These are phyloP conservation scores for Drosophila nr. perissopoda DNA, from an alignment of 2,888 invertebrate genomes.

Conservation along the genomic window DNA sequence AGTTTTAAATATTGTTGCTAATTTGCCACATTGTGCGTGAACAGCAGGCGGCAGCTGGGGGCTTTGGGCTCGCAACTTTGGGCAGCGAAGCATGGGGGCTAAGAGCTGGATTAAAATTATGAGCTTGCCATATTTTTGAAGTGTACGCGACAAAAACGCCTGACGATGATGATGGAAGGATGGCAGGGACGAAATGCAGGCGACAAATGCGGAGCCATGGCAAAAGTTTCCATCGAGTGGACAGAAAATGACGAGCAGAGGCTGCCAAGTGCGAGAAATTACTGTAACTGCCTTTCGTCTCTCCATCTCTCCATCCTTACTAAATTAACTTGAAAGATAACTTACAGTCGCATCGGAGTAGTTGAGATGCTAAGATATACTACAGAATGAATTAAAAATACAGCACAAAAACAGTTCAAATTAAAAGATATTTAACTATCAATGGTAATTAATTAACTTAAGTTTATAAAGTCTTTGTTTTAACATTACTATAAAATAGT, in stretches of 20 bases:
- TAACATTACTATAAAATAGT: background rate
- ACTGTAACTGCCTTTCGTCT: constrained; percentile 24
- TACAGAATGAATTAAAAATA: background rate
- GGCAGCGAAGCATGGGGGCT: background rate
- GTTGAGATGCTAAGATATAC: background rate
- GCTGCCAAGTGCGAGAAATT: constrained; percentile 52
- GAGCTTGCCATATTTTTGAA: constrained; percentile 78
- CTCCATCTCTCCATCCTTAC: background rate
- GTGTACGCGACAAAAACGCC: constrained; percentile 47
- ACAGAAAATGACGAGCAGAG: constrained; percentile 43
- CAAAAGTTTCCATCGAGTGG: constrained; percentile 45
- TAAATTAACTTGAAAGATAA: constrained; percentile 50
- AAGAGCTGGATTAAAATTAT: constrained; percentile 76
- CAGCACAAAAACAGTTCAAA: no score
- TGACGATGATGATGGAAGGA: constrained; percentile 58
- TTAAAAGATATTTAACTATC: background rate
- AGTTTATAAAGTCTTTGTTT: background rate
- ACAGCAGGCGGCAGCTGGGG: constrained; percentile 36
- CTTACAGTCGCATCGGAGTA: background rate
- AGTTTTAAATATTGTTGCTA: constrained; percentile 79
- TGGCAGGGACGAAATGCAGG: constrained; percentile 7
- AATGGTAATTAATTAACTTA: background rate
- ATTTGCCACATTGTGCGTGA: constrained; percentile 79
- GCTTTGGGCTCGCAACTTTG: background rate
- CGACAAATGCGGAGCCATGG: constrained; percentile 13